phyloP scores from a whole-genome alignment of 2,888 invertebrate genomes.

The Yponomeuta plumbellus region DNA sequence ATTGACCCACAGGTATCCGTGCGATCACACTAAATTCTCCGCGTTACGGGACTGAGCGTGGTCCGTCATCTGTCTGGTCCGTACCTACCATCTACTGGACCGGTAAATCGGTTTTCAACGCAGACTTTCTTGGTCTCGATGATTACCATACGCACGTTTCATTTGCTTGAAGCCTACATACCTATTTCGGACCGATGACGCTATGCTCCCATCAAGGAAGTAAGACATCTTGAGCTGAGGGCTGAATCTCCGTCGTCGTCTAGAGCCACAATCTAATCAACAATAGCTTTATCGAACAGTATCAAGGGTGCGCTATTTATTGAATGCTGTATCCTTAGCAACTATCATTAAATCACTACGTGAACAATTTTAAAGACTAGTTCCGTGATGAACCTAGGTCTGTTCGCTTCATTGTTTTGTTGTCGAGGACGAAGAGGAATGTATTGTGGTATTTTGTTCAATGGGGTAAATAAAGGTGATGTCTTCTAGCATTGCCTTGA shows the following conservation, averaged over 20 bases:
- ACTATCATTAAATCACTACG: slow-evolving; percentile 6
- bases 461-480: slow-evolving; percentile 14
- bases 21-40: slow-evolving; percentile 55
- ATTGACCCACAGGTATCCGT: slow-evolving; percentile 54
- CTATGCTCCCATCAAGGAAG: neutral
- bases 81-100: slow-evolving; percentile 38
- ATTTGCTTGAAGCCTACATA: too few species aligned
- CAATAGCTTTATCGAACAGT: neutral
- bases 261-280: neutral
- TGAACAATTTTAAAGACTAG: neutral
- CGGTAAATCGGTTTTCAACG: slow-evolving; percentile 46
- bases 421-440: neutral
- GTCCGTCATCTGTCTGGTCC: neutral
- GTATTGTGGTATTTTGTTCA: neutral
- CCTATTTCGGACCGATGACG: neutral
- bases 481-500: slow-evolving; percentile 42
- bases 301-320: neutral
- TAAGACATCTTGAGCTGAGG: neutral
- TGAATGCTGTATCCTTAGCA: neutral
- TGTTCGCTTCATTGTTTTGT: slow-evolving; percentile 6
- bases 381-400: neutral
- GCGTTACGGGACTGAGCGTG: neutral
- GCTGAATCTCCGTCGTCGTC: neutral
- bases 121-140: slow-evolving; percentile 28
- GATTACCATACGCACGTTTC: too few species aligned